phyloP scores from a whole-genome alignment of 1,140 invertebrate genomes.

The Dreissena rostriformis region DNA sequence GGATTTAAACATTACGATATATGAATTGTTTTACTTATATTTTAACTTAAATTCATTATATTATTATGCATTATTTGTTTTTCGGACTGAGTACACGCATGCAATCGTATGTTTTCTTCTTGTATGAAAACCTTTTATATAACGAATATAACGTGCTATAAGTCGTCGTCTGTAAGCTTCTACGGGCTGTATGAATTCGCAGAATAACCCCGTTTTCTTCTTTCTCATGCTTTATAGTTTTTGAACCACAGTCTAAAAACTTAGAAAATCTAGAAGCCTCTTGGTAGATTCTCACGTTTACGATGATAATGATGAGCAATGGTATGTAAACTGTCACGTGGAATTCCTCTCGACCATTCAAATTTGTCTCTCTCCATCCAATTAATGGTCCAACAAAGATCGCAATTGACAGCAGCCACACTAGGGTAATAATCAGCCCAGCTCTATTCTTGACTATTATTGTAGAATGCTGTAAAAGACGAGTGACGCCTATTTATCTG shows the following conservation, averaged over 20 bases:
- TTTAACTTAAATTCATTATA: neutral
- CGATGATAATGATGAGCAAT: conserved; percentile 81
- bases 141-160: neutral
- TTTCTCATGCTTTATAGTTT: conserved; percentile 77
- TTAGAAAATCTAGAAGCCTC: conserved; percentile 74
- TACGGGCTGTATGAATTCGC: conserved; percentile 84
- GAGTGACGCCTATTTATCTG: conserved; percentile 86
- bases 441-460: conserved; percentile 83
- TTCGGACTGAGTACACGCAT: neutral
- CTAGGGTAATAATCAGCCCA: conserved; percentile 82
- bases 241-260: conserved; percentile 72
- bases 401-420: conserved; percentile 84
- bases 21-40: neutral
- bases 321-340: conserved; percentile 83
- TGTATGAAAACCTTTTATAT: neutral
- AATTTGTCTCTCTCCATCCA: conserved; percentile 78
- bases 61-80: neutral
- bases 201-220: conserved; percentile 81
- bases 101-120: neutral
- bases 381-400: conserved; percentile 85
- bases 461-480: conserved; percentile 76
- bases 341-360: conserved; percentile 71
- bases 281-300: conserved; percentile 82
- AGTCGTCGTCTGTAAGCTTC: neutral
- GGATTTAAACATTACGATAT: neutral